phyloP scores from a whole-genome alignment of 2,113 vertebrate species.

The Elgaria multicarinata region DNA sequence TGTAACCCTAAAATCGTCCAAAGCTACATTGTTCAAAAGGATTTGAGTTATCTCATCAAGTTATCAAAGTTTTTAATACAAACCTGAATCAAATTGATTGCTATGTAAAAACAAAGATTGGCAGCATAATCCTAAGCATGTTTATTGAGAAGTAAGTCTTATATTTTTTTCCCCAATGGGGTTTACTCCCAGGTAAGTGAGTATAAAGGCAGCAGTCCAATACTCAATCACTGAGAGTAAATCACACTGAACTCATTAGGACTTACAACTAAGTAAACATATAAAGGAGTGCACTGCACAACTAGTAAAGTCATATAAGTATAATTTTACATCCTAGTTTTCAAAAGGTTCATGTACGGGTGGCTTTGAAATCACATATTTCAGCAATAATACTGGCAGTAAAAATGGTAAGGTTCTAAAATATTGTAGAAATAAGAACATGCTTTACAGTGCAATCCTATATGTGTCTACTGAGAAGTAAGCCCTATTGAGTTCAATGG shows the following conservation, averaged over 20 bases:
- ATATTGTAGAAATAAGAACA: slow-evolving; percentile 30
- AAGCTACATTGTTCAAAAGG: neutral
- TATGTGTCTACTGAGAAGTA: too few species aligned
- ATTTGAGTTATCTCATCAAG: neutral
- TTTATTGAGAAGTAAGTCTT: neutral
- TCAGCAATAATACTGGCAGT: slow-evolving; percentile 62
- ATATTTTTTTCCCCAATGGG: neutral
- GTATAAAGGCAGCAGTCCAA: neutral
- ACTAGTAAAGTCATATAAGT: neutral
- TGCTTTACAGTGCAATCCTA: neutral
- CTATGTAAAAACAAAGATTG: neutral
- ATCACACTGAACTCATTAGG: neutral
- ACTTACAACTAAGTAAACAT: neutral
- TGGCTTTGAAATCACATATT: slow-evolving; percentile 63
- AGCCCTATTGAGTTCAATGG: too few species aligned
- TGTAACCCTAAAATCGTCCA: neutral
- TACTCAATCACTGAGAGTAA: neutral
- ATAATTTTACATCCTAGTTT: neutral
- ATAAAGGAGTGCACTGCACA: neutral
- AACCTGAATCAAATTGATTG: neutral
- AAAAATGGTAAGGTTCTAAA: slow-evolving; percentile 25
- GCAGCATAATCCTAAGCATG: neutral
- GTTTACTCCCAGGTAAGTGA: neutral
- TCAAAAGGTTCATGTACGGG: neutral
- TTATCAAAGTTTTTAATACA: neutral